Conservation (phyloP, 2,113 vertebrate species). For the Tiliqua scincoides region DNA sequence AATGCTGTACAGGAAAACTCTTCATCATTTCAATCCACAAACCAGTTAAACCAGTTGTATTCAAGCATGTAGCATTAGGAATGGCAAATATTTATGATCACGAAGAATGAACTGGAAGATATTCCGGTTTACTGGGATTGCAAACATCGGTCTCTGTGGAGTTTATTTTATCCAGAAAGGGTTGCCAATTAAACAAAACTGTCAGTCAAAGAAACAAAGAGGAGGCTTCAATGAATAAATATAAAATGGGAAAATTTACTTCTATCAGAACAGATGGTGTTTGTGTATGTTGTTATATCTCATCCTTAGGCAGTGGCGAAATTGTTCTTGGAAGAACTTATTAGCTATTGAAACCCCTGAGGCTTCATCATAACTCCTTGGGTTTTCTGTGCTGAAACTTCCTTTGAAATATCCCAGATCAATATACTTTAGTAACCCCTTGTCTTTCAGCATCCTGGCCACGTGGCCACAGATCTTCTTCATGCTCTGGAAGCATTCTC, state of each 20-base stretch:
- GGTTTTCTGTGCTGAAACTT: not conserved
- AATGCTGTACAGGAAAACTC: not conserved
- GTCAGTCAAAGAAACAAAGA: not conserved
- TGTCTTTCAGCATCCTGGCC: not conserved
- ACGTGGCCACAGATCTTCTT: not conserved
- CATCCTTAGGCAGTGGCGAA: not conserved
- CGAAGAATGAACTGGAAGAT: not conserved
- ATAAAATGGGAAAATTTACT: not conserved
- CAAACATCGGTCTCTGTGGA: not conserved
- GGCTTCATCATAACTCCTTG: not conserved
- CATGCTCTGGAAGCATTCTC: not conserved
- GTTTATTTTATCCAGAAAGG: not conserved
- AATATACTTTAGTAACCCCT: not conserved
- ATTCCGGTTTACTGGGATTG: not conserved
- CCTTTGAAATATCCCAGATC: not conserved
- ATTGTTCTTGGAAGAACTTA: not conserved
- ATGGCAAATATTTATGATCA: not conserved
- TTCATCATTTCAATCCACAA: not conserved
- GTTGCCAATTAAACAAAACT: not conserved
- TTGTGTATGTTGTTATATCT: not conserved
- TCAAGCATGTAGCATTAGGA: not conserved
- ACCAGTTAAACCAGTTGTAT: not conserved
- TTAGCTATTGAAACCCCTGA: not conserved
- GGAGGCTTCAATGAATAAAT: constrained; percentile 2
- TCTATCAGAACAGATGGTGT: not conserved